Percentiles rank a stretch among this genome's conserved stretches.
phyloP scores from a whole-genome alignment of 2,888 invertebrate species.

The Erebia epiphron region DNA sequence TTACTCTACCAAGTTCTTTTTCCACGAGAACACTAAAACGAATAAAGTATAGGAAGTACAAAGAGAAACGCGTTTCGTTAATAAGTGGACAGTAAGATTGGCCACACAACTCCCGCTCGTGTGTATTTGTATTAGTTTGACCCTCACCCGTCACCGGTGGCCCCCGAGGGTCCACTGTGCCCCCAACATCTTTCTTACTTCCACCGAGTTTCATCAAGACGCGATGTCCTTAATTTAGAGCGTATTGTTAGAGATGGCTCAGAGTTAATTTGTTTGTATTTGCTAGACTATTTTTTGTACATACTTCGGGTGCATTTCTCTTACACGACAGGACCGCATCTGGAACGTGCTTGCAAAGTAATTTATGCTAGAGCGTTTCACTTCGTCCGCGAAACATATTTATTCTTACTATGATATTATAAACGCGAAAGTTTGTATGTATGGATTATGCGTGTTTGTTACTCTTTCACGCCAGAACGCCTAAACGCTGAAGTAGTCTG shows the following conservation, averaged over 20 bases:
- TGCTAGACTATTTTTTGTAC: background rate
- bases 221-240: background rate
- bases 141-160: background rate
- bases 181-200: background rate
- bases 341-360: no score
- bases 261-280: background rate
- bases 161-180: background rate
- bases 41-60: background rate
- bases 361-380: no score
- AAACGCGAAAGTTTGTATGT: no score
- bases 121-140: background rate
- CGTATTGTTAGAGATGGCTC: background rate
- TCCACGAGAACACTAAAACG: background rate
- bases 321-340: no score
- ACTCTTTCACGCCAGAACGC: no score
- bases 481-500: no score
- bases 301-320: no score
- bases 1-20: background rate
- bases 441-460: no score
- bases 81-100: background rate
- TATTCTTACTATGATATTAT: no score
- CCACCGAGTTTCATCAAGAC: background rate
- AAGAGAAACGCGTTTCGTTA: background rate
- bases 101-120: background rate
- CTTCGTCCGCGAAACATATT: no score